Evolutionary conservation across 2,113 vertebrate genomes (phyloP), one percentile per base, ranked within the genome.

Genomic region (Rhineura floridana): DNA sequence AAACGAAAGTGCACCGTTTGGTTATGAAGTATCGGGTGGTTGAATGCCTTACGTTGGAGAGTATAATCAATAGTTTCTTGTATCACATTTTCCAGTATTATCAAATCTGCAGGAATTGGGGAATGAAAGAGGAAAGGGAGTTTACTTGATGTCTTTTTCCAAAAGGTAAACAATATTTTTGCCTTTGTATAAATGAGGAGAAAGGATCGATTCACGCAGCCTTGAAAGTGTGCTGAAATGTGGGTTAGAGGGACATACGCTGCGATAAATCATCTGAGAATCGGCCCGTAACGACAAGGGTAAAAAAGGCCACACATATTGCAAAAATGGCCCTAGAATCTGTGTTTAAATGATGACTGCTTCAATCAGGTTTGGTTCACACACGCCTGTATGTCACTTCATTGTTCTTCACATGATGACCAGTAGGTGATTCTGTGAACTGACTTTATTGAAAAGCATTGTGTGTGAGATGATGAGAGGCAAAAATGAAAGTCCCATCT

Each of bases 1-100:
- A 99, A 92, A 87, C 96, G 96, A 94, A 97, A 98, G 83, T 98
- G 97, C 83, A 98, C 97, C 0, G 92, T n/a, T 91, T 99, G 98
- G 95, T 98, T 97, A 91, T 98, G 42, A 87, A 98, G 96, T 50
- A 98, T 85, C 0, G 98, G 90, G 84, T 91, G 93, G 33, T 90
- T 94, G 93, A 98, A 98, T 87, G 96, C 96, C 88, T 97, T 96
- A 85, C 97, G 94, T 91, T 98, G 97, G 4, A 67, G 65, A 0
- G 97, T 98, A 95, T 98, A 98, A 25, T 96, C 92, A 4, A 97
- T 94, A 0, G 98, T 98, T 78, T 98, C 98, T 92, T 95, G 93
- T 75, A 98, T 95, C 42, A 98, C 0, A 6, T 59, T 96, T 83
- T 98, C 97, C 97, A 98, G 96, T 0, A 33, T 81, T 12, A 92